These are phyloP conservation scores for Labeo rohita DNA, from an alignment of 2,113 vertebrate genomes.

Conservation along the genomic window DNA sequence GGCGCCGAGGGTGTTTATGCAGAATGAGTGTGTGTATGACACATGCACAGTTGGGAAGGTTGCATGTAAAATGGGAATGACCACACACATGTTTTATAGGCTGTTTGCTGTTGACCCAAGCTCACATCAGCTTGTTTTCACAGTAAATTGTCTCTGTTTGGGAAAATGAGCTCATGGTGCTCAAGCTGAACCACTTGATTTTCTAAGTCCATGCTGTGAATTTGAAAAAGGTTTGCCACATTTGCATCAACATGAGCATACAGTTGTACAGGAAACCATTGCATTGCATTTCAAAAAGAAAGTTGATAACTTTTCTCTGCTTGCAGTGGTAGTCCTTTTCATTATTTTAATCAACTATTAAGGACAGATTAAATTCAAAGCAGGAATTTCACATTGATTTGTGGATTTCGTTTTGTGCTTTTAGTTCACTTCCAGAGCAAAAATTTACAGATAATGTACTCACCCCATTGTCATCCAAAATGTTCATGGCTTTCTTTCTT, in stretches of 20 bases:
- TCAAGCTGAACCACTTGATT: not conserved
- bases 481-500: no score
- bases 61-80: constrained; percentile 33
- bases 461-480: no score
- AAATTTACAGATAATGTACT: no score
- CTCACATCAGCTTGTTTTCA: constrained; percentile 36
- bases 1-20: not conserved
- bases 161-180: constrained; percentile 13
- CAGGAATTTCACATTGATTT: not conserved
- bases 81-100: constrained; percentile 6
- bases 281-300: not conserved
- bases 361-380: not conserved
- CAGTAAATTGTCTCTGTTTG: not conserved
- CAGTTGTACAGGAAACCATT: not conserved
- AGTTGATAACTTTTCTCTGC: not conserved
- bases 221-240: constrained; percentile 6
- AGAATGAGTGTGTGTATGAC: not conserved
- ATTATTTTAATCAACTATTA: not conserved
- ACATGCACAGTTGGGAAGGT: not conserved
- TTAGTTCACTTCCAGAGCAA: no score
- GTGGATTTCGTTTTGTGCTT: not conserved
- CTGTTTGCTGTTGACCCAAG: constrained; percentile 25
- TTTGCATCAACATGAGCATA: not conserved
- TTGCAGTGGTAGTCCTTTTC: not conserved
- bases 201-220: constrained; percentile 17